Conservation (phyloP, 2,113 vertebrate species). For the Hyperopisus bebe region DNA sequence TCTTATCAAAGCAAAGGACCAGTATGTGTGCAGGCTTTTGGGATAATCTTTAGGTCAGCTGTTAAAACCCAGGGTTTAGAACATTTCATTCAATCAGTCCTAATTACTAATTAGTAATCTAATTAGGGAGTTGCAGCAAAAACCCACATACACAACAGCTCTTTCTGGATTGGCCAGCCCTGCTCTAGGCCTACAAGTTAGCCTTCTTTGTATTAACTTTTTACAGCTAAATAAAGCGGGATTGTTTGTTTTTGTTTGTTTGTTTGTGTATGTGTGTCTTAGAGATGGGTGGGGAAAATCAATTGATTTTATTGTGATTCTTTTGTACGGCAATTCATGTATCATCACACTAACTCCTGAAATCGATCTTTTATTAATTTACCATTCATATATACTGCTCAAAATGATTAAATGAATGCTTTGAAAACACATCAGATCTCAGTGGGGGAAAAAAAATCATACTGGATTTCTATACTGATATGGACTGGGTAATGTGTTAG, state of each 20-base stretch:
- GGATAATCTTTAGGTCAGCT: neutral
- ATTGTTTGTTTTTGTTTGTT: neutral
- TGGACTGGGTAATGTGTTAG: too few species aligned
- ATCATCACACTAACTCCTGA: too few species aligned
- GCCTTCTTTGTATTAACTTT: neutral
- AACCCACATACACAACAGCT: neutral
- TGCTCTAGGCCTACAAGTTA: neutral
- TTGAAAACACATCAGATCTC: too few species aligned
- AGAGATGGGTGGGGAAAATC: too few species aligned
- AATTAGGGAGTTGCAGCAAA: neutral
- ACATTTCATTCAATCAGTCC: neutral
- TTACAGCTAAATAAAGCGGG: neutral
- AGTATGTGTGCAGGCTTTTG: neutral
- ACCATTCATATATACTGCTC: too few species aligned
- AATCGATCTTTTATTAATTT: too few species aligned
- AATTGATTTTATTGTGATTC: too few species aligned
- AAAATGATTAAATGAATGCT: too few species aligned
- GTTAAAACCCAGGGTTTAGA: neutral
- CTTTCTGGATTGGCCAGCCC: neutral
- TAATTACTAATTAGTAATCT: neutral
- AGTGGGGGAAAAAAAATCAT: too few species aligned
- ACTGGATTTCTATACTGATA: too few species aligned
- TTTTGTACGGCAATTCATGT: too few species aligned
- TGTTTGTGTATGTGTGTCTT: neutral
- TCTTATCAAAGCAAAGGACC: neutral